Percentiles rank a stretch among this genome's conserved stretches.
phyloP scores from a whole-genome alignment of 2,797 vertebrate genomes.

The Catharus ustulatus region DNA sequence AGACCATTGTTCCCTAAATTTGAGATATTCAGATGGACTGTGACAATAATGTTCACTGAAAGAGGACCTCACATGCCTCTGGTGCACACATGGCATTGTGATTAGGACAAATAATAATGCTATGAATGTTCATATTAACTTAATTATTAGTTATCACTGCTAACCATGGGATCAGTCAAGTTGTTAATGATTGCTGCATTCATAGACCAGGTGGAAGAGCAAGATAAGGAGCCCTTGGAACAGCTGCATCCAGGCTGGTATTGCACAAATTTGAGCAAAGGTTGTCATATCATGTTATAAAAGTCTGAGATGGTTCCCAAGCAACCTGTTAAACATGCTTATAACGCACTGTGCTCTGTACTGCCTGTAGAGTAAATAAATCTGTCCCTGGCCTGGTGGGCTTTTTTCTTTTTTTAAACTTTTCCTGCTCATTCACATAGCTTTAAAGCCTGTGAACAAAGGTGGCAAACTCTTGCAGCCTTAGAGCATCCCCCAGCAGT shows the following conservation, averaged over 20 bases:
- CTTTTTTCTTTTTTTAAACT: neutral
- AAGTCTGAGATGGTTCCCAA: constrained; percentile 17
- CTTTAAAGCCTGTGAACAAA: neutral
- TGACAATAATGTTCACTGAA: neutral
- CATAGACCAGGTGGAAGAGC: constrained; percentile 11
- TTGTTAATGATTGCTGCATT: constrained; percentile 16
- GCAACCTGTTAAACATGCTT: constrained; percentile 20
- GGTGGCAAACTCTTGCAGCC: neutral
- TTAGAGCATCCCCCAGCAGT: neutral
- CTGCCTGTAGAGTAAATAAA: neutral
- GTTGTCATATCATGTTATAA: neutral
- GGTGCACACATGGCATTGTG: neutral
- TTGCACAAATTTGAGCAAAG: constrained; percentile 7
- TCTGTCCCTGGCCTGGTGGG: neutral
- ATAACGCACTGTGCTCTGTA: neutral
- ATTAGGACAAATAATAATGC: neutral
- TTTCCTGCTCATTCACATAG: neutral
- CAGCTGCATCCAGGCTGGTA: neutral
- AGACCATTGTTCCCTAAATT: neutral
- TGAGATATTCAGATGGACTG: neutral
- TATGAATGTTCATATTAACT: neutral
- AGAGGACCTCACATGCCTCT: neutral
- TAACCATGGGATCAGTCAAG: neutral
- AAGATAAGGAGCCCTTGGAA: constrained; percentile 29
- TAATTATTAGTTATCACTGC: constrained; percentile 3